Conservation (phyloP, 2,797 vertebrate genomes). For the Yasuhikotakia modesta region DNA sequence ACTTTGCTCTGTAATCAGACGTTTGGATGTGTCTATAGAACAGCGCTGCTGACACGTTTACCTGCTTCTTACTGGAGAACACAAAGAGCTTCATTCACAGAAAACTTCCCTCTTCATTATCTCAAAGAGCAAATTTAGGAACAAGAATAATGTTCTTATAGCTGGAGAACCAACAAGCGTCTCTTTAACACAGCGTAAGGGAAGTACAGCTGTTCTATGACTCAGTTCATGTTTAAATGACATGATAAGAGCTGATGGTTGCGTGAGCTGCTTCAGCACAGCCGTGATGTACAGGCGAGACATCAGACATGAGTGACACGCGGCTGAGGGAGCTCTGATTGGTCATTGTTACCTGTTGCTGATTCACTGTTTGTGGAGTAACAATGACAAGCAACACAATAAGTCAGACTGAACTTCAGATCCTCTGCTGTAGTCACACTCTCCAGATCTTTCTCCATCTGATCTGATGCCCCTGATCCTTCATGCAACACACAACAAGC, state of each 20-base stretch:
- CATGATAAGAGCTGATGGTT: constrained; percentile 5
- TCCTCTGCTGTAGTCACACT: background rate
- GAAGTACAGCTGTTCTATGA: background rate
- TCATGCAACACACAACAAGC: background rate
- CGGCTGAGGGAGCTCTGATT: background rate
- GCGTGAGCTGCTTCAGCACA: background rate
- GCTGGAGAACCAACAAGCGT: background rate
- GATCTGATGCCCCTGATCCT: background rate
- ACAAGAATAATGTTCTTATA: background rate
- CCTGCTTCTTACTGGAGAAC: constrained; percentile 9
- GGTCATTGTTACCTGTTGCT: background rate
- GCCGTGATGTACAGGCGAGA: constrained; percentile 14
- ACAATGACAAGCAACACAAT: background rate
- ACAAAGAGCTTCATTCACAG: constrained; percentile 30
- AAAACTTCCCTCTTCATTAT: background rate
- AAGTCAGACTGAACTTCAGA: background rate
- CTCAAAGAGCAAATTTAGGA: constrained; percentile 1
- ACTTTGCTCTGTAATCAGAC: background rate
- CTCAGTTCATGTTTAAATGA: background rate
- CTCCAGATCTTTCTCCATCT: background rate
- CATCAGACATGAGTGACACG: background rate
- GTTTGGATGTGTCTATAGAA: too few relatives aligned
- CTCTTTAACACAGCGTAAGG: background rate
- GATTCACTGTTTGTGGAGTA: background rate
- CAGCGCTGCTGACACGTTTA: background rate